phyloP scores from a whole-genome alignment of 2,888 invertebrate species.

The Germaria angustata region DNA sequence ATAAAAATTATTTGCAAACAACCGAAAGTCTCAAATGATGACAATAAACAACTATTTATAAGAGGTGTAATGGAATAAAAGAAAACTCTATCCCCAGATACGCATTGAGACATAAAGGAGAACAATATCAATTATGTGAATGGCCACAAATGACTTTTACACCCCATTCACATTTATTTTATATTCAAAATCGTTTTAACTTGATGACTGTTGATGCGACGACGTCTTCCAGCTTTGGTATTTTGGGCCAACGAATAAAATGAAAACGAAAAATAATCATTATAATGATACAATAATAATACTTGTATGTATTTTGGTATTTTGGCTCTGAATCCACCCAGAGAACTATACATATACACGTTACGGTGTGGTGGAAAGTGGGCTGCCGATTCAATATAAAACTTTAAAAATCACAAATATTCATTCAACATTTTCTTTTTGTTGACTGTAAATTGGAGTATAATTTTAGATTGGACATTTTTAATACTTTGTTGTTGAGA shows the following conservation, averaged over 20 bases:
- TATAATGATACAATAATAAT: slow-evolving; percentile 13
- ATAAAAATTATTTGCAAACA: slow-evolving; percentile 2
- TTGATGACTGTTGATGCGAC: neutral
- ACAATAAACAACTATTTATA: slow-evolving; percentile 7
- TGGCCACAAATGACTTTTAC: slow-evolving; percentile 44
- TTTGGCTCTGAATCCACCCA: neutral
- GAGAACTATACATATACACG: neutral
- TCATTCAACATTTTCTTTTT: neutral
- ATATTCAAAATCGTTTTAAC: slow-evolving; percentile 11
- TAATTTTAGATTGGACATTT: no score
- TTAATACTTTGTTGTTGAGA: no score
- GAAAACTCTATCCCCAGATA: slow-evolving; percentile 12
- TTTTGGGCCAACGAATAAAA: neutral
- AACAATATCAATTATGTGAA: slow-evolving; percentile 52
- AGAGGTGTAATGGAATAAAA: slow-evolving; percentile 7
- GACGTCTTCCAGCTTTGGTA: neutral
- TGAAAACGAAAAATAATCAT: slow-evolving; percentile 36
- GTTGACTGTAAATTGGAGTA: no score
- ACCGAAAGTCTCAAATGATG: neutral
- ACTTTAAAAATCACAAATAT: neutral
- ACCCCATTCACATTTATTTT: slow-evolving; percentile 51
- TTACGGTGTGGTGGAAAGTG: neutral
- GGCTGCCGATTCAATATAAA: neutral
- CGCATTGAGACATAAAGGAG: slow-evolving; percentile 4
- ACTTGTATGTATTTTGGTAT: neutral